A percentile compares a stretch with the other conserved stretches of the same genome.
Conservation (phyloP, 2,888 invertebrate species). For the Epinotia bilunana region DNA sequence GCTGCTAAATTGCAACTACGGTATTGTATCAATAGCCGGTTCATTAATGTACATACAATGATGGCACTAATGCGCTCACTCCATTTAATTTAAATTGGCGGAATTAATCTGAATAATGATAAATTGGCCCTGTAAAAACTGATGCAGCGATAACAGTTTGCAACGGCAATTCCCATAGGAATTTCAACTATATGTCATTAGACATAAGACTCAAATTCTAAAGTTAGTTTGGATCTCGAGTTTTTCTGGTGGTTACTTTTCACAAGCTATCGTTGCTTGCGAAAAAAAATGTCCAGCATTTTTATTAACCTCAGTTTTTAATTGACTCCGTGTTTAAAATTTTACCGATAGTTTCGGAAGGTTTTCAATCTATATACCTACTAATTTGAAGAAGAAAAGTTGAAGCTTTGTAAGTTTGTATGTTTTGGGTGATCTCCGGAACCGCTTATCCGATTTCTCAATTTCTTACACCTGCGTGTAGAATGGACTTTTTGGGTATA, state of each 20-base stretch:
- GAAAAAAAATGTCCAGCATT: neutral
- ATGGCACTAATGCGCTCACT: neutral
- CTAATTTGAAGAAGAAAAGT: too few species aligned
- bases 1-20: neutral
- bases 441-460: too few species aligned
- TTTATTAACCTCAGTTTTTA: neutral
- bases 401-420: too few species aligned
- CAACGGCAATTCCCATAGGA: neutral
- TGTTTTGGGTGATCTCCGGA: too few species aligned
- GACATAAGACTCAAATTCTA: neutral
- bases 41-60: too few species aligned
- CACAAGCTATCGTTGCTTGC: neutral
- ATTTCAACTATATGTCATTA: neutral
- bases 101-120: conserved; percentile 5
- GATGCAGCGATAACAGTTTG: neutral
- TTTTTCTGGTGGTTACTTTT: neutral
- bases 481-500: too few species aligned
- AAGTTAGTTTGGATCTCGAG: neutral
- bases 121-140: neutral
- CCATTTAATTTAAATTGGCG: conserved; percentile 4
- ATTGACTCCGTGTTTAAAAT: neutral
- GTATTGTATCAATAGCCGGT: neutral
- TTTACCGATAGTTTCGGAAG: neutral
- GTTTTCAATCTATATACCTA: neutral
- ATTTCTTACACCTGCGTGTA: too few species aligned